phyloP scores from a whole-genome alignment of 2,797 vertebrate species.

The Dendrocincla fuliginosa region DNA sequence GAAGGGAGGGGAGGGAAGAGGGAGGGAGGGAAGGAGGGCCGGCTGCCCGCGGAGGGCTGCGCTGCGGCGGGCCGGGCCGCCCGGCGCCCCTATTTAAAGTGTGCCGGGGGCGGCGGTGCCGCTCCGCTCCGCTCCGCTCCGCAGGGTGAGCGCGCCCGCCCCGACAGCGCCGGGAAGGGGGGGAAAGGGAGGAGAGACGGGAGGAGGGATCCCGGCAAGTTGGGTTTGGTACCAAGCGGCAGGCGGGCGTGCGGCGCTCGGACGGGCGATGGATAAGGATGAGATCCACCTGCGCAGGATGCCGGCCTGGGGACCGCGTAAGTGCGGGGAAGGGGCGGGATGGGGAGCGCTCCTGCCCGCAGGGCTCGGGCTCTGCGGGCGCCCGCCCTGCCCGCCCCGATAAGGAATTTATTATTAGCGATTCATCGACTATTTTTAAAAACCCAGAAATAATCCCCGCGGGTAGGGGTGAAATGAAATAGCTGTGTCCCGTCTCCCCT shows the following conservation, averaged over 20 bases:
- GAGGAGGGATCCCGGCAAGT: slow-evolving; percentile 1
- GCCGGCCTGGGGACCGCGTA: slow-evolving; percentile 59
- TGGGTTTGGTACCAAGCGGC: slow-evolving; percentile 3
- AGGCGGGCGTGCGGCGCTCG: background rate
- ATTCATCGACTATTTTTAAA: background rate
- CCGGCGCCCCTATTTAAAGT: slow-evolving; percentile 41
- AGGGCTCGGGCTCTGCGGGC: background rate
- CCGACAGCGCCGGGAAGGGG: background rate
- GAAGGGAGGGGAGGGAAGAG: background rate
- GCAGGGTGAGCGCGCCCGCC: background rate
- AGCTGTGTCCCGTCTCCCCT: background rate
- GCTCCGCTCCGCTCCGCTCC: background rate
- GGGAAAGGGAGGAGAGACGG: background rate
- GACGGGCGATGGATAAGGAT: slow-evolving; percentile 60
- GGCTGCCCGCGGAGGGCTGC: background rate
- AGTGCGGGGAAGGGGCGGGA: slow-evolving; percentile 40
- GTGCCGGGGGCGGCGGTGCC: background rate
- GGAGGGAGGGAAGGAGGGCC: background rate
- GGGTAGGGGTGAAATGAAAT: background rate
- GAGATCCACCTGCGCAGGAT: slow-evolving; percentile 68
- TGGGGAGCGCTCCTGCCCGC: background rate
- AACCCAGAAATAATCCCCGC: background rate
- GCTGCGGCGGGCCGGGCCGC: background rate
- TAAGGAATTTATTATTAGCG: background rate
- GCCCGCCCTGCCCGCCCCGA: background rate